These are phyloP conservation scores for Eurystomus glaucurus DNA, from an alignment of 2,797 vertebrate genomes.

Conservation along the genomic window DNA sequence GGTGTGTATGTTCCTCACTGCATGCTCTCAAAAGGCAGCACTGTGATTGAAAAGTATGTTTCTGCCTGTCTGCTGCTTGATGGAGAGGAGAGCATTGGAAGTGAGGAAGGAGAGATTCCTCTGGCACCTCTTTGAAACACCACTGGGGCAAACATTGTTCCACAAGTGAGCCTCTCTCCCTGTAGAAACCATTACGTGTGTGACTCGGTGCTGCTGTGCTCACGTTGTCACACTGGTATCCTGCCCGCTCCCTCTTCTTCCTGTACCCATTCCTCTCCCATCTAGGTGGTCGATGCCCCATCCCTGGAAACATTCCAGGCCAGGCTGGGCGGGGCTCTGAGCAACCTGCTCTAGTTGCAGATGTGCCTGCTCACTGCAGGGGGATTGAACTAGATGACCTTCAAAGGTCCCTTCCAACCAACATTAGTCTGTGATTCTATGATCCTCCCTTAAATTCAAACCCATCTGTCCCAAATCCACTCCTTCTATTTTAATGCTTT, in stretches of 20 bases:
- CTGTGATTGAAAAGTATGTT: fast-evolving
- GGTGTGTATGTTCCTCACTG: not conserved
- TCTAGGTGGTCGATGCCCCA: no score
- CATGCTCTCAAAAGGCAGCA: fast-evolving
- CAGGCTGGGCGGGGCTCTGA: not conserved
- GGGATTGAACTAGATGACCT: not conserved
- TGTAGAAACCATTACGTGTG: fast-evolving
- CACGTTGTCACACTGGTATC: fast-evolving
- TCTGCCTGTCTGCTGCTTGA: not conserved
- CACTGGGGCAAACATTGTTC: fast-evolving
- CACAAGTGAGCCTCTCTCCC: fast-evolving
- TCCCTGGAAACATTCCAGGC: not conserved
- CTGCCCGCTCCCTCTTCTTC: not conserved
- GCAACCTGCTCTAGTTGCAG: not conserved
- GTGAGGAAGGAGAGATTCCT: not conserved
- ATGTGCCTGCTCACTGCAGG: not conserved
- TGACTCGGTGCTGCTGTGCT: fast-evolving
- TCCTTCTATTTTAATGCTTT: not conserved
- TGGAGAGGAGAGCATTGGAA: fast-evolving
- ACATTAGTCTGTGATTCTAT: not conserved
- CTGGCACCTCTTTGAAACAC: not conserved
- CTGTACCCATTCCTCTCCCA: not conserved
- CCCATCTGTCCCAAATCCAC: fast-evolving
- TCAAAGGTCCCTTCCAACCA: not conserved
- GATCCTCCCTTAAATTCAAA: not conserved